Evolutionary conservation across 2,797 vertebrate genomes (phyloP).

Genomic region (Acropternis orthonyx): DNA sequence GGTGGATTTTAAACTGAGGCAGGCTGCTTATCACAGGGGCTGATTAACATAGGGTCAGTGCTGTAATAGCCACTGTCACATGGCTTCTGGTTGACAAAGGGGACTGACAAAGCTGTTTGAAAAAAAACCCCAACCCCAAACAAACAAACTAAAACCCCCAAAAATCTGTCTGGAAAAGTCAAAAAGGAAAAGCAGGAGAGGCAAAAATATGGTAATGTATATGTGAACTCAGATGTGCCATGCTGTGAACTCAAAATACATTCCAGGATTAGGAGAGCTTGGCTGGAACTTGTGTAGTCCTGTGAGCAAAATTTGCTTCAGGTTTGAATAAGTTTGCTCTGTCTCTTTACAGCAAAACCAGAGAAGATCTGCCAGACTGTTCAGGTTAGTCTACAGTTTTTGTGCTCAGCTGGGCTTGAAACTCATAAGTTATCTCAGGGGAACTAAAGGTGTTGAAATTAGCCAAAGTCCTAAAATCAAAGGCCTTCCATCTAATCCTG

Average conservation of each 20-base stretch:
- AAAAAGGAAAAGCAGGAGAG: neutral
- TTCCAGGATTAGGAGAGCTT: neutral
- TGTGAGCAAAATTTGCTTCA: neutral
- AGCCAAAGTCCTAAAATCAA: neutral
- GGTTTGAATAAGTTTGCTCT: neutral
- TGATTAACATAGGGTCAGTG: neutral
- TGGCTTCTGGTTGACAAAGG: neutral
- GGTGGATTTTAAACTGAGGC: neutral
- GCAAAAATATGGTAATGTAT: neutral
- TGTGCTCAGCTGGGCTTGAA: neutral
- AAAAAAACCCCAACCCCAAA: too few species aligned
- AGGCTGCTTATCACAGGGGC: neutral
- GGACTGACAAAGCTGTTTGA: neutral
- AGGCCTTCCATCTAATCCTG: neutral
- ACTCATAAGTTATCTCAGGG: neutral
- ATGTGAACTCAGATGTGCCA: neutral
- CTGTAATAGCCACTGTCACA: neutral
- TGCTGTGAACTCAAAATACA: neutral
- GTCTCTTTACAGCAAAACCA: neutral
- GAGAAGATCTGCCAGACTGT: neutral
- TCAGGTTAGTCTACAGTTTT: neutral
- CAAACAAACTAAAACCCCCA: too few species aligned
- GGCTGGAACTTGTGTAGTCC: neutral
- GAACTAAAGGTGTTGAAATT: neutral
- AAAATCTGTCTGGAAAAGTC: neutral